Percentiles rank a stretch among this genome's conserved stretches.
Conservation (phyloP, 2,888 invertebrate species). For the Heteromyza rotundicornis region DNA sequence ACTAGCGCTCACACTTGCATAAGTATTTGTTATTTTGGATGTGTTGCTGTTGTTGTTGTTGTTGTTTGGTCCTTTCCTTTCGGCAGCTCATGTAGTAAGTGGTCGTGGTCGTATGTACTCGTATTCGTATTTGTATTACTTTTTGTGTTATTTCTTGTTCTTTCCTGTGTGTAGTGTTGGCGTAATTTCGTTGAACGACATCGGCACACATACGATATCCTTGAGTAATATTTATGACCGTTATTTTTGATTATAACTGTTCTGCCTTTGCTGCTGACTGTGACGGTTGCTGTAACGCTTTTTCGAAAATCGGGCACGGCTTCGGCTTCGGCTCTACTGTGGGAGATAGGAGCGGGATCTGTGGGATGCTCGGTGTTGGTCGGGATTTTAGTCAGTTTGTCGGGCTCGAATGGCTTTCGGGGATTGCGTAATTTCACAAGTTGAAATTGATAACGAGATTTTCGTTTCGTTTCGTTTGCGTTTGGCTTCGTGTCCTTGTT, state of each 20-base stretch:
- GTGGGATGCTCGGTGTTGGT: neutral
- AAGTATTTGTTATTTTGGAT: neutral
- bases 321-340: too few species aligned
- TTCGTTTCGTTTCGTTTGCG: neutral
- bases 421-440: conserved; percentile 30
- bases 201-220: conserved; percentile 14
- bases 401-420: conserved; percentile 21
- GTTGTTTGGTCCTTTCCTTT: too few species aligned
- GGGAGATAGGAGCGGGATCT: too few species aligned
- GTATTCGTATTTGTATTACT: neutral
- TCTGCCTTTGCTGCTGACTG: conserved; percentile 10
- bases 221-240: conserved; percentile 32
- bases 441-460: conserved; percentile 31
- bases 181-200: conserved; percentile 6
- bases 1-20: neutral
- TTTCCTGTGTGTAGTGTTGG: conserved; percentile 9
- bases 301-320: neutral
- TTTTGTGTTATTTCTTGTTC: neutral
- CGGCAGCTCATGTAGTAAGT: too few species aligned
- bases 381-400: neutral
- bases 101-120: neutral
- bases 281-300: conserved; percentile 7
- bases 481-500: neutral
- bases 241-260: conserved; percentile 33
- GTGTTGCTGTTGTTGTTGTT: neutral